Evolutionary conservation across 1,140 invertebrate species (phyloP), one percentile per base, ranked within the genome.

Genomic region (Calephelis virginiensis): DNA sequence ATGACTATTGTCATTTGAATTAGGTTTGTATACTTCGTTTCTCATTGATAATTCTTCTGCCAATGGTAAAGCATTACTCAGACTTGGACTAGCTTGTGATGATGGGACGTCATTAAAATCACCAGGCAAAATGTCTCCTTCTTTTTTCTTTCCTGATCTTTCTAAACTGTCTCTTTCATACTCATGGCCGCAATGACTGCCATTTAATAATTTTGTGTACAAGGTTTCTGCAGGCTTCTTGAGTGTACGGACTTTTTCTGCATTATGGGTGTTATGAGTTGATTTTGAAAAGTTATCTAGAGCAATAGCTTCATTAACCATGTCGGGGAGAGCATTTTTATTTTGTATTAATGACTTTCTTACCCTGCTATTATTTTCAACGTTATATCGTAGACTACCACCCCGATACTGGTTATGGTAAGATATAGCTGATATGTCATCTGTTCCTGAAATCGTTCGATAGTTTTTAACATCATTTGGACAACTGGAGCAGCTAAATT

Each of bases 101-200:
- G 94, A 94, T 0, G 94, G 89, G 45, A 94, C 78, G 56, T 94
- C 93, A 46, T 83, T 86, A 76, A 93, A 94, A 14, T 95, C 94
- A 0, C 93, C 93, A 0, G 94, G 94, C 8, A 59, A 28, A 0
- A 93, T 94, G 6, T 92, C 92, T 8, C 91, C 92, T n/a, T 90
- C 91, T 75, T 92, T 93, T 63, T 91, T 92, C 50, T 79, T 75
- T 49, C 80, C 85, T 66, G 92, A 93, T 71, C 95, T 92, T 85
- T 97, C 96, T 62, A 96, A 86, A 83, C 96, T 97, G 71, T 97
- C 96, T 1, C 95, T 94, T 76, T 97, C 96, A 72, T 96, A 96
- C 66, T 95, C 94, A 61, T 93, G 88, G 11, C 89, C 90, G 64
- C 73, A 71, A 47, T 81, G 80, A 71, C 77, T 88, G 12, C 86